Base-by-base conservation (phyloP, 2,113 vertebrate genomes). In the Hippocampus abdominalis region DNA sequence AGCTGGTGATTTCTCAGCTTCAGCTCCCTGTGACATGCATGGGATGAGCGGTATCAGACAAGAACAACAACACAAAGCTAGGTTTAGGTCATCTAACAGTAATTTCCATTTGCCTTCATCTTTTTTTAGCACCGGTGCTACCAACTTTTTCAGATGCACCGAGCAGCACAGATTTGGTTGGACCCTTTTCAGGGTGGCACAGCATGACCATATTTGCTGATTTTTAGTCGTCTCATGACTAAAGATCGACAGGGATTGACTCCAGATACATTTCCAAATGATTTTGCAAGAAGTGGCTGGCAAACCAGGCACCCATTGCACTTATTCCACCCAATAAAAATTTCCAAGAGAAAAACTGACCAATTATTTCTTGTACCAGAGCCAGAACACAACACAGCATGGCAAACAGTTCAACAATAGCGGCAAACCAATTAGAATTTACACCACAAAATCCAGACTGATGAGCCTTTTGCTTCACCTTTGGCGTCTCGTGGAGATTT, bases 391-490 rank as follows among this genome's bases (percentile, higher is more conserved):
- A 40, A 23, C 39, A 64, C 39, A 64, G 62, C 62, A 25, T 64
- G 62, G 36, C 21, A 64, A 60, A 60, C 25, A 60, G 57, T 32
- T 29, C 27, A 42, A 64, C 62, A 64, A 60, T 36, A 60, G 57
- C 8, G 57, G 15, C 2, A 16, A 4, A 44, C 2, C 21, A 64
- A 42, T 32, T 60, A 60, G 15, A 42, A n/a, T 23, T 39, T 8
- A 18, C 39, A 42, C 39, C 39, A 23, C 21, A 64, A 64, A 42
- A 42, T 40, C 39, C 20, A 23, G 21, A 23, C 3, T 64, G 62
- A 46, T 74, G 40, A 74, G 8, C 29, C n/a, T 60, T 21, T 18
- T 64, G 36, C 36, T 68, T 74, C 53, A 71, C 59, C 48, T 56
- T 40, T 64, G 39, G 44, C 39, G 21, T 64, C 62, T 64, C 62